Conservation (phyloP, 2,888 invertebrate genomes). For the Lasioglossum villosulum region DNA sequence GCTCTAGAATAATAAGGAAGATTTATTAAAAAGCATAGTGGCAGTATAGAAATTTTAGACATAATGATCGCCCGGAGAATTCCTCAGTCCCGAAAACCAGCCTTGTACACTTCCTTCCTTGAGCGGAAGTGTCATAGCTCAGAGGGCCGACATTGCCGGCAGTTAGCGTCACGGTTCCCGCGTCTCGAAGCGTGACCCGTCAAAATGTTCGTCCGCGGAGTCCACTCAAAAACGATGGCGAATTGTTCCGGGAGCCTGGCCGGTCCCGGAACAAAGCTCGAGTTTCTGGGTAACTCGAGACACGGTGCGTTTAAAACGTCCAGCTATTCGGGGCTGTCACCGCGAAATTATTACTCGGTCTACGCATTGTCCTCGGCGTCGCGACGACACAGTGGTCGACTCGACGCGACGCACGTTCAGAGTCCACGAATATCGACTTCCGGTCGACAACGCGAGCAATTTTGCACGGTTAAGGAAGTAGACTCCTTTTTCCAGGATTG, state of each 20-base stretch:
- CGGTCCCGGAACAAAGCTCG: conserved; percentile 51
- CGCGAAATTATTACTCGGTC: conserved; percentile 39
- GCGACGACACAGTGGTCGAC: background rate
- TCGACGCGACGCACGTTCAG: background rate
- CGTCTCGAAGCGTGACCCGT: conserved; percentile 1
- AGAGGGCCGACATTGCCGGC: conserved; percentile 2
- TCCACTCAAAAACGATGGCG: conserved; percentile 40
- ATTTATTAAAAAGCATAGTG: background rate
- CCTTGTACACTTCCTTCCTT: background rate
- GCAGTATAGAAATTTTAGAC: background rate
- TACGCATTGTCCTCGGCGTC: conserved; percentile 40
- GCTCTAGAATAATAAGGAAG: background rate
- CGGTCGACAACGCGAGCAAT: conserved; percentile 27
- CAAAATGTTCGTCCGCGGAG: background rate
- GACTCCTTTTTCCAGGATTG: no score
- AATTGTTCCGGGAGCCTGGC: conserved; percentile 7
- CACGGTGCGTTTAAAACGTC: conserved; percentile 59
- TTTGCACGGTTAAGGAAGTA: conserved; percentile 25
- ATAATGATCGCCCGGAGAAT: background rate
- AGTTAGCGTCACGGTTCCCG: conserved; percentile 27
- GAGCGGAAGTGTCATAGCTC: conserved; percentile 16
- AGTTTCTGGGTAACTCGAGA: conserved; percentile 19
- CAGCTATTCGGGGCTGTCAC: conserved; percentile 11
- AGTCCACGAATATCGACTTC: conserved; percentile 37
- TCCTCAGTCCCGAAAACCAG: background rate